These are phyloP conservation scores for Carlito syrichta DNA, from an alignment of 2,113 vertebrate genomes.

Conservation along the genomic window DNA sequence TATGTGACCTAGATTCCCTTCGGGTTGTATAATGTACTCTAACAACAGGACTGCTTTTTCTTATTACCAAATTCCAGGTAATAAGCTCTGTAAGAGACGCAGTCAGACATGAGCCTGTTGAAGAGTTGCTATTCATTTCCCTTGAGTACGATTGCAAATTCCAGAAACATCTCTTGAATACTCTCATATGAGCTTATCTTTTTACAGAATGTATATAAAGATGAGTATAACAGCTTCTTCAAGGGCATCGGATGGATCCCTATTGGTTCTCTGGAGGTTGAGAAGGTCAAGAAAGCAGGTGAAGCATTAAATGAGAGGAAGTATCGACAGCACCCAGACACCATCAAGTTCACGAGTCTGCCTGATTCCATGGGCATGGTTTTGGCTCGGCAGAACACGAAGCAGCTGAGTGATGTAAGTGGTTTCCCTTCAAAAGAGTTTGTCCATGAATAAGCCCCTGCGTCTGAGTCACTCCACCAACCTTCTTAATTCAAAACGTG, in stretches of 20 bases:
- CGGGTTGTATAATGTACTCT: not conserved
- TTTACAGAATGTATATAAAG: conserved; percentile 82
- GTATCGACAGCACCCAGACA: conserved; percentile 85
- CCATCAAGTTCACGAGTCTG: conserved; percentile 83
- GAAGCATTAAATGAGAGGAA: conserved; percentile 83
- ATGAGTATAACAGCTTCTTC: conserved; percentile 85
- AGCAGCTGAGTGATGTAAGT: conserved; percentile 86
- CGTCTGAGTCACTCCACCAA: not conserved
- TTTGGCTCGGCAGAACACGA: conserved; percentile 84
- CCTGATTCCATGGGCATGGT: conserved; percentile 84
- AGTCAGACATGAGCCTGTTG: not conserved
- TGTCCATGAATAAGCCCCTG: not conserved
- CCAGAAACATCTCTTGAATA: not conserved
- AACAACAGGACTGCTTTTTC: not conserved
- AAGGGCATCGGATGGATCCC: conserved; percentile 86
- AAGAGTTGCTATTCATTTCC: not conserved
- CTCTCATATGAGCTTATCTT: conserved; percentile 15
- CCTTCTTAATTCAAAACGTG: not conserved
- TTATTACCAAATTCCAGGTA: not conserved
- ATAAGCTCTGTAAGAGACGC: not conserved
- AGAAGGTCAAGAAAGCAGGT: conserved; percentile 85
- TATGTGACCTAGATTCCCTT: conserved; percentile 33
- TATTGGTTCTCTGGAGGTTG: conserved; percentile 83
- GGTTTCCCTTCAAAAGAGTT: not conserved
- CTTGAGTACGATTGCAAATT: not conserved